Percentiles rank a stretch among this genome's conserved stretches.
Evolutionary conservation across 2,888 invertebrate genomes (phyloP).

Genomic region (Mactromeris polynyma): DNA sequence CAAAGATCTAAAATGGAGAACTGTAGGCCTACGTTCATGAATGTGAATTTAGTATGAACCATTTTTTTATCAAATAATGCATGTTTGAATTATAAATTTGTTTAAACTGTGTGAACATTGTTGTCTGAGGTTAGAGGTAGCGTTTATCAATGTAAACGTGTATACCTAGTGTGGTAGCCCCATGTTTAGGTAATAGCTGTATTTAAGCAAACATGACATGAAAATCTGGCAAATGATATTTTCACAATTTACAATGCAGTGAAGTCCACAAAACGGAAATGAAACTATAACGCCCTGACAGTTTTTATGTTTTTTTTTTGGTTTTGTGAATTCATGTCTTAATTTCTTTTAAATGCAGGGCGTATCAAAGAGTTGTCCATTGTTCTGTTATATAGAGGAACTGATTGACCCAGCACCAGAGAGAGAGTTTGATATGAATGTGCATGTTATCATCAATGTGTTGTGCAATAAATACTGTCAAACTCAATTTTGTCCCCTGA

Average conservation of each 20-base stretch:
- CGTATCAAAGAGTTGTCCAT: too few species aligned
- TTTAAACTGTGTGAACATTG: background rate
- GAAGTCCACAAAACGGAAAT: background rate
- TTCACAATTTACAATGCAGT: background rate
- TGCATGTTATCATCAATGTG: too few species aligned
- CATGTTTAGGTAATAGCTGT: background rate
- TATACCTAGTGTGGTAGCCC: background rate
- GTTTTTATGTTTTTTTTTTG: background rate
- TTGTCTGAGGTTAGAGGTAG: background rate
- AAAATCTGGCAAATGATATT: background rate
- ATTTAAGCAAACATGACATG: background rate
- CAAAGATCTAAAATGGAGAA: too few species aligned
- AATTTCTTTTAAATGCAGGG: background rate
- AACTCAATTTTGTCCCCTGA: too few species aligned
- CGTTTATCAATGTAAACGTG: background rate
- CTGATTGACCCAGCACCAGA: too few species aligned
- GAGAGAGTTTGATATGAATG: too few species aligned
- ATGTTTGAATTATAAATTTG: background rate
- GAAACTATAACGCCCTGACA: background rate
- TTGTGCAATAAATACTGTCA: too few species aligned
- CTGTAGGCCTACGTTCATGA: too few species aligned
- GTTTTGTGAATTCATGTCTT: background rate
- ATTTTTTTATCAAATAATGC: background rate
- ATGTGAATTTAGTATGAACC: background rate
- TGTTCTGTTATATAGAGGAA: too few species aligned